Base-by-base conservation (phyloP, 2,797 vertebrate species). In the Iguana delicatissima region DNA sequence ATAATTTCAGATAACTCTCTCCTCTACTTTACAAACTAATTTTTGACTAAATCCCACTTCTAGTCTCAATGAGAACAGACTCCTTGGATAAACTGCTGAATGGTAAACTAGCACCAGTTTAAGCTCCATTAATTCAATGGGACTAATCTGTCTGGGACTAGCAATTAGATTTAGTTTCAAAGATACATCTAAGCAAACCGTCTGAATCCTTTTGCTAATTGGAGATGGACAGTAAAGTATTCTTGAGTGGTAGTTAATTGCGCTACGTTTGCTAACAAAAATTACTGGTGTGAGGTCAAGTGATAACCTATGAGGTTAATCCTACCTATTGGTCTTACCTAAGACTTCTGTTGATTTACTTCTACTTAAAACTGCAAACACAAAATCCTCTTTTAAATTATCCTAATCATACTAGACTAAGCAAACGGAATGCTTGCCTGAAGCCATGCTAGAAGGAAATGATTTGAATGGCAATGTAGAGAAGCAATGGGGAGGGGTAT, bases 401-500 rank as follows among this genome's bases (percentile, higher is more conserved):
- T 52, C 72, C 22, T 64, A 77, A 8, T 18, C 13, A 67, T 20
- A 59, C 16, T 59, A 69, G 67, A 32, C 9, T 29, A 29, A 69
- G 9, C 67, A 69, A 69, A 29, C 67, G 10, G 26, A 91, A 69
- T 26, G 42, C 57, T 38, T 84, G 29, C 82, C 42, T 14, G 22
- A 62, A 52, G 72, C 38, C 46, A 64, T 55, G 24, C 29, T 52
- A 79, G 8, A 29, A 42, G n/a, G 38, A 88, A 16, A 79, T 69
- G 64, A 88, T 22, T 67, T 88, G 86, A 91, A 88, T 91, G 64
- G 57, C 50, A 85, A 72, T 59, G 81, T 5, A 46, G 8, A 88
- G 26, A 79, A 22, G 50, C 67, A 80, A n/a, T 69, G 42, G 46
- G n/a, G n/a, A 38, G 20, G 12, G 29, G 9, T 64, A 89, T 84